These are phyloP conservation scores for Myotis planiceps DNA, from an alignment of 2,797 vertebrate species.

Conservation along the genomic window DNA sequence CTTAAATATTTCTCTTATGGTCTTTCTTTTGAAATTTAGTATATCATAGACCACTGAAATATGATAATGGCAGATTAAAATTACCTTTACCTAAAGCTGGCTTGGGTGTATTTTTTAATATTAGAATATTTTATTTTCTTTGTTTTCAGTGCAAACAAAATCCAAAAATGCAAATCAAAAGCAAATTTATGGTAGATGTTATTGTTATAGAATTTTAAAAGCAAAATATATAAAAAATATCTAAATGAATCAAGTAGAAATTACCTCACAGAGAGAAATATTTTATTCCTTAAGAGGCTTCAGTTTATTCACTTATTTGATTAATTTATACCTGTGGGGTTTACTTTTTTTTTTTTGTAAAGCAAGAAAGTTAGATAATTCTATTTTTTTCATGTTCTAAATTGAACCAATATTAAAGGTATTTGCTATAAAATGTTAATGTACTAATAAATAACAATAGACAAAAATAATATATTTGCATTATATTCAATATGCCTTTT, in stretches of 20 bases:
- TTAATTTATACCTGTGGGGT: background rate
- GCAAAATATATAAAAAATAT: background rate
- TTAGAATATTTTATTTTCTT: background rate
- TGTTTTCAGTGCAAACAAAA: background rate
- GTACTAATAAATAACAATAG: background rate
- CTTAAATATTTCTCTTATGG: background rate
- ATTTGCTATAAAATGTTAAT: background rate
- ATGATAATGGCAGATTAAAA: background rate
- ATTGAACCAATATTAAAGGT: background rate
- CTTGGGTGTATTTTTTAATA: background rate
- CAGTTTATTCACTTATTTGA: background rate
- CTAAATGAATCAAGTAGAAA: background rate
- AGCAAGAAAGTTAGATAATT: background rate
- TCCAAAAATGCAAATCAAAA: background rate
- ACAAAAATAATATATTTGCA: background rate
- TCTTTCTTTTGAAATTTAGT: background rate
- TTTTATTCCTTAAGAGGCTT: background rate
- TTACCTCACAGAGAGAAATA: background rate
- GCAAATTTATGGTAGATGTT: background rate
- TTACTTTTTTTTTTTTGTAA: background rate
- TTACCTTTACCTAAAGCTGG: background rate
- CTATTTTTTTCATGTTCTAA: background rate
- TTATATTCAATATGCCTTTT: background rate
- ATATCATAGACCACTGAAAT: background rate
- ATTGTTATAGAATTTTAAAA: background rate